Conservation (phyloP, 2,113 vertebrate genomes). For the Upupa epops region DNA sequence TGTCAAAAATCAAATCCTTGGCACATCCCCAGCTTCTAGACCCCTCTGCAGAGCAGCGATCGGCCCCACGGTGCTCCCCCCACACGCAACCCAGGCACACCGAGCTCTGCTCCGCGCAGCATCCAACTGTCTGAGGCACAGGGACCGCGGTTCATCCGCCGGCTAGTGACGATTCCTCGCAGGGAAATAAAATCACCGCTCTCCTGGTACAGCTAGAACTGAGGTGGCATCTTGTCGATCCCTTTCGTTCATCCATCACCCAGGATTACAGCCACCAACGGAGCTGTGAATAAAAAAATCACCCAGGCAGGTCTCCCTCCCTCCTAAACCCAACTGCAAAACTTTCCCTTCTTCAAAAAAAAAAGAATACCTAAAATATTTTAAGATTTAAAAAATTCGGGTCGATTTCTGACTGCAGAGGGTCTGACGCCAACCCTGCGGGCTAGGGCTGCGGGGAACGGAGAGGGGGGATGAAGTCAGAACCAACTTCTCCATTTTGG, state of each 20-base stretch:
- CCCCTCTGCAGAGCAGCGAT: background rate
- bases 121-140: background rate
- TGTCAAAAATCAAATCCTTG: slow-evolving; percentile 6
- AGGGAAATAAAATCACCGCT: background rate
- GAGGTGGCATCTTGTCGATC: background rate
- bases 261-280: background rate
- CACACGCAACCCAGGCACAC: background rate
- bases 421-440: background rate
- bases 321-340: background rate
- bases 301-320: background rate
- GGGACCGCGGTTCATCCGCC: background rate
- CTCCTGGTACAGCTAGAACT: background rate
- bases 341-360: slow-evolving; percentile 4
- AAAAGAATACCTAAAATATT: background rate
- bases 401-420: background rate
- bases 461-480: background rate
- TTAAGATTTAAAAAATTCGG: too few species aligned
- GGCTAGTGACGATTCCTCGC: slow-evolving; percentile 11
- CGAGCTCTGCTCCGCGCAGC: background rate
- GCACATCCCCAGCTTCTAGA: slow-evolving; percentile 15
- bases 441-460: background rate
- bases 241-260: background rate
- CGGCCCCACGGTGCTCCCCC: background rate
- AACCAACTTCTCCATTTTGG: slow-evolving; percentile 56
- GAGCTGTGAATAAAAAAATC: background rate